Percentiles rank a stretch among this genome's conserved stretches.
Conservation (phyloP, 2,888 invertebrate genomes). For the Nasonovia ribisnigri region DNA sequence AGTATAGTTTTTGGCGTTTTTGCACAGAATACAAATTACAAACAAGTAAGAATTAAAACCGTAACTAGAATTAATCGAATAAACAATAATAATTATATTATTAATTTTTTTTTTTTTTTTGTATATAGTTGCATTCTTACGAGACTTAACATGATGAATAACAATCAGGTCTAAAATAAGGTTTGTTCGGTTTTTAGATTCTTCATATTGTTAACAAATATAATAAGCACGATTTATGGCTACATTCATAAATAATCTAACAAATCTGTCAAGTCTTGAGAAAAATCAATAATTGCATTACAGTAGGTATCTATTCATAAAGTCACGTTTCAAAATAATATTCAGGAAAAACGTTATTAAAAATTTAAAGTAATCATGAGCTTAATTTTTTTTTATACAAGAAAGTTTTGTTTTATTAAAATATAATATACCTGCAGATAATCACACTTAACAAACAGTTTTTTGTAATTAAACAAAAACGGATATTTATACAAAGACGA, state of each 20-base stretch:
- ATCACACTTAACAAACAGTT: constrained; percentile 13
- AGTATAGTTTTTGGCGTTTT: background rate
- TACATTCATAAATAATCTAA: background rate
- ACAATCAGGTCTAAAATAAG: background rate
- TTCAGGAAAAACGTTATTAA: background rate
- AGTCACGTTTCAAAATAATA: background rate
- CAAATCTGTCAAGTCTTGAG: background rate
- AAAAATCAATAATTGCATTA: background rate
- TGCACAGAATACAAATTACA: background rate
- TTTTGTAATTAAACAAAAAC: constrained; percentile 14
- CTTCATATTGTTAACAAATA: background rate
- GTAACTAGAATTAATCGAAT: background rate
- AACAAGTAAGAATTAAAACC: background rate
- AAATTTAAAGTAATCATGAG: background rate
- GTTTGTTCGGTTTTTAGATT: background rate
- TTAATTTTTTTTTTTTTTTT: background rate
- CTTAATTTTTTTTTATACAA: background rate
- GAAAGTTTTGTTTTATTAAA: background rate
- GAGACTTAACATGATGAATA: background rate
- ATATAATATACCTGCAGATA: constrained; percentile 8
- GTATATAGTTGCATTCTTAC: background rate
- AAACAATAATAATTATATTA: background rate
- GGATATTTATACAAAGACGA: constrained; percentile 9
- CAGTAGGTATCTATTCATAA: background rate
- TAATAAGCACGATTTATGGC: background rate